Evolutionary conservation across 2,888 invertebrate species (phyloP).

Genomic region (Chaitophorus viminalis): DNA sequence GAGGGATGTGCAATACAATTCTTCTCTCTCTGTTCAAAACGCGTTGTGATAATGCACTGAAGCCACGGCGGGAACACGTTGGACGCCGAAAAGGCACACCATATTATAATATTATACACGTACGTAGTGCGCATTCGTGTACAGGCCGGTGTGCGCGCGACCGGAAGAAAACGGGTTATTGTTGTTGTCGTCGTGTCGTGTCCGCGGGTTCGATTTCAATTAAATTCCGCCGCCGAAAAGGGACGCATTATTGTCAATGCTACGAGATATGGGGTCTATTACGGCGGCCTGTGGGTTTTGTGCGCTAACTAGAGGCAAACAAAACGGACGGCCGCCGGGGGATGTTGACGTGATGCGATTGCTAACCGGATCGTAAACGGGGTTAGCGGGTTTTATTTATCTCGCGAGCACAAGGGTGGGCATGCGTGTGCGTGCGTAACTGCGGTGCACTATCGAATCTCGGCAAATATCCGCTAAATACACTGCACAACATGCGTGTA

Average conservation of each 20-base stretch:
- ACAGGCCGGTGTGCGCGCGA: slow-evolving; percentile 19
- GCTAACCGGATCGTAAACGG: slow-evolving; percentile 45
- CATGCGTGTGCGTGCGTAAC: neutral
- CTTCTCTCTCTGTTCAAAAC: neutral
- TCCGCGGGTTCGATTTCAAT: slow-evolving; percentile 49
- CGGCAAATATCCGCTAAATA: too few species aligned
- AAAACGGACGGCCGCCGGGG: slow-evolving; percentile 23
- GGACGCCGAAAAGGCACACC: neutral
- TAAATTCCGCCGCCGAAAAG: slow-evolving; percentile 23
- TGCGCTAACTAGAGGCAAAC: slow-evolving; percentile 56
- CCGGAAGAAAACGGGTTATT: slow-evolving; percentile 45
- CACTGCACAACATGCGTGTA: too few species aligned
- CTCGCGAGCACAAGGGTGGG: neutral
- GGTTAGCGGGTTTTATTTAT: slow-evolving; percentile 26
- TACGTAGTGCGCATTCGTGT: neutral
- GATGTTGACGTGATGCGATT: slow-evolving; percentile 52
- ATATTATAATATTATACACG: neutral
- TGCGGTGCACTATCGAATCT: too few species aligned
- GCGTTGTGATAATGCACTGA: neutral
- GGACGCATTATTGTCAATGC: slow-evolving; percentile 22
- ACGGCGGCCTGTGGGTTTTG: slow-evolving; percentile 32
- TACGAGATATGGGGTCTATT: slow-evolving; percentile 15
- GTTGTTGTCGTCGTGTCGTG: neutral
- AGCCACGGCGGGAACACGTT: neutral
- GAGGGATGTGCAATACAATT: too few species aligned